Percentiles rank a stretch among this genome's conserved stretches.
Conservation (phyloP, 2,888 invertebrate species). For the Leucoptera coffeella region DNA sequence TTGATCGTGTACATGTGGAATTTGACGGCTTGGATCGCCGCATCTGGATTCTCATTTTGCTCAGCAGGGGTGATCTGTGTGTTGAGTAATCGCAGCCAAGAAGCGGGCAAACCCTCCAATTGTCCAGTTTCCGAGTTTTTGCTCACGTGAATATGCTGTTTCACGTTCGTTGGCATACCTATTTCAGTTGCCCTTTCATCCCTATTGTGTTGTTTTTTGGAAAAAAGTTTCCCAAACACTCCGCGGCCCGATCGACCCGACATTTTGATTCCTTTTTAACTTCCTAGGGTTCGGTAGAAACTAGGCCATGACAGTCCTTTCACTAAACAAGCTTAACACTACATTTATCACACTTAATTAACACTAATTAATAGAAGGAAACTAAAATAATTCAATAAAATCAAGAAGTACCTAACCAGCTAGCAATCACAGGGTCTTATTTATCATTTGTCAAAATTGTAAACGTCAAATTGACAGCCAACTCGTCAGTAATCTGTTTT, state of each 20-base stretch:
- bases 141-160: conserved; percentile 81
- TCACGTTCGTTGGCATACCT: conserved; percentile 79
- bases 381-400: too few relatives aligned
- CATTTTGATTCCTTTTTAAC: conserved; percentile 24
- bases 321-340: too few relatives aligned
- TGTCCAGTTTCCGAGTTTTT: conserved; percentile 77
- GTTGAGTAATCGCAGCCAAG: conserved; percentile 75
- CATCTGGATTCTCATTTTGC: conserved; percentile 83
- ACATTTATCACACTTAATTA: too few relatives aligned
- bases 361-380: too few relatives aligned
- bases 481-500: too few relatives aligned
- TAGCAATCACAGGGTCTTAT: too few relatives aligned
- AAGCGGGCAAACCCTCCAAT: conserved; percentile 77
- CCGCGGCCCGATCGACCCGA: conserved; percentile 42
- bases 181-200: conserved; percentile 61
- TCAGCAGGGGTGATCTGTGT: conserved; percentile 81
- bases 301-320: conserved; percentile 20
- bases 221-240: conserved; percentile 44
- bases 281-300: conserved; percentile 11
- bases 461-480: too few relatives aligned
- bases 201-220: conserved; percentile 32
- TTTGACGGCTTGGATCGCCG: conserved; percentile 85
- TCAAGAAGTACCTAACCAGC: too few relatives aligned
- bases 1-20: conserved; percentile 85
- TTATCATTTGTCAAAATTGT: too few relatives aligned